phyloP scores from a whole-genome alignment of 2,888 invertebrate species.

The Andrena praecox region DNA sequence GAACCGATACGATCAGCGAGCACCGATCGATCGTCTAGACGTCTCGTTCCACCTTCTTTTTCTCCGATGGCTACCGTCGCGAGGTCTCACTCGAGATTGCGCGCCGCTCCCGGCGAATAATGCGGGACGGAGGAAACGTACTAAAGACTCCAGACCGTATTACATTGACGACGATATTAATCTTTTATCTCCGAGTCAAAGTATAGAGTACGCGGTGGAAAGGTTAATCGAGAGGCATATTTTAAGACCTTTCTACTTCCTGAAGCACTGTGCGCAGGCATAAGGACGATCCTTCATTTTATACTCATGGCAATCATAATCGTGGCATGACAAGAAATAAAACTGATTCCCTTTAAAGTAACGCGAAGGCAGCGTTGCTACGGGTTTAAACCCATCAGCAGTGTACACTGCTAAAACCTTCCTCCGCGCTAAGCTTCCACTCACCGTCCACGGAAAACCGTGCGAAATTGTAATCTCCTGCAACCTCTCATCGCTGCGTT shows the following conservation, averaged over 20 bases:
- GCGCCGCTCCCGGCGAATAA: too few relatives aligned
- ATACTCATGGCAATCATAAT: neutral
- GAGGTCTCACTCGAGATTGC: neutral
- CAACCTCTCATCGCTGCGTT: neutral
- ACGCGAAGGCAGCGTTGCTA: neutral
- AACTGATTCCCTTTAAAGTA: neutral
- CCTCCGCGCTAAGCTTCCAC: neutral
- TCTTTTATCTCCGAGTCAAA: too few relatives aligned
- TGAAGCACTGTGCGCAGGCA: neutral
- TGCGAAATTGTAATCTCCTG: constrained; percentile 4
- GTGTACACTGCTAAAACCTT: neutral
- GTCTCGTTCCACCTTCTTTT: neutral
- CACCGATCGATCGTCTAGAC: neutral
- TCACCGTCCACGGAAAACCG: neutral
- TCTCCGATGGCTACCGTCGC: neutral
- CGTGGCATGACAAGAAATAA: neutral
- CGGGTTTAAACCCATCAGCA: constrained; percentile 1
- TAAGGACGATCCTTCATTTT: neutral
- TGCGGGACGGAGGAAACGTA: too few relatives aligned
- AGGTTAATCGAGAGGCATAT: too few relatives aligned
- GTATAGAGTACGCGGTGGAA: too few relatives aligned
- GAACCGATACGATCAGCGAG: constrained; percentile 30
- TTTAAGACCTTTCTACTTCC: neutral
- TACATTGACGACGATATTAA: too few relatives aligned
- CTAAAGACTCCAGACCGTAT: too few relatives aligned